phyloP scores from a whole-genome alignment of 2,888 invertebrate genomes.

The Pristionchus entomophagus region DNA sequence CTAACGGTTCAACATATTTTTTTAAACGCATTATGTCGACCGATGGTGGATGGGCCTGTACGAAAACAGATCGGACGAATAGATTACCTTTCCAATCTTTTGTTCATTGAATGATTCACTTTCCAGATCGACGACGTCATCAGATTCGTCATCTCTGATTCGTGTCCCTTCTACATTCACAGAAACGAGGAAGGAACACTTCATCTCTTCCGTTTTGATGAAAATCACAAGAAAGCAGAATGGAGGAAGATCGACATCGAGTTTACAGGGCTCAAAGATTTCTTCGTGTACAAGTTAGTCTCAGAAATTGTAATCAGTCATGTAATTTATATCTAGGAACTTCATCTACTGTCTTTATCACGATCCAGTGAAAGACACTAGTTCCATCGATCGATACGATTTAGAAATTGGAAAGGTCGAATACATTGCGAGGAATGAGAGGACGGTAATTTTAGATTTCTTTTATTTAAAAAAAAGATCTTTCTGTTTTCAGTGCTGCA shows the following conservation, averaged over 20 bases:
- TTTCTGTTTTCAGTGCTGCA: background rate
- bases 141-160: background rate
- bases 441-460: background rate
- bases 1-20: too few relatives aligned
- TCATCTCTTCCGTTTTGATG: background rate
- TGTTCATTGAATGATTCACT: too few relatives aligned
- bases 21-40: too few relatives aligned
- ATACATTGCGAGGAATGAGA: background rate
- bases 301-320: too few relatives aligned
- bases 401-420: background rate
- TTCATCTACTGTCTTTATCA: background rate
- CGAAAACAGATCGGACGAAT: background rate
- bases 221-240: background rate
- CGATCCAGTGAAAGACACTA: background rate
- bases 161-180: background rate
- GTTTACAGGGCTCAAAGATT: background rate
- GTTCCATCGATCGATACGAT: background rate
- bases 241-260: background rate
- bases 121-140: background rate
- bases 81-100: too few relatives aligned
- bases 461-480: background rate
- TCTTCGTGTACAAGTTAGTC: constrained; percentile 6
- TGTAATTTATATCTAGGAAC: background rate
- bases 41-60: too few relatives aligned
- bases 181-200: background rate